Percentiles rank a stretch among this genome's conserved stretches.
These are phyloP conservation scores for Rhinogobio ventralis DNA, from an alignment of 2,797 vertebrate genomes.

Conservation along the genomic window DNA sequence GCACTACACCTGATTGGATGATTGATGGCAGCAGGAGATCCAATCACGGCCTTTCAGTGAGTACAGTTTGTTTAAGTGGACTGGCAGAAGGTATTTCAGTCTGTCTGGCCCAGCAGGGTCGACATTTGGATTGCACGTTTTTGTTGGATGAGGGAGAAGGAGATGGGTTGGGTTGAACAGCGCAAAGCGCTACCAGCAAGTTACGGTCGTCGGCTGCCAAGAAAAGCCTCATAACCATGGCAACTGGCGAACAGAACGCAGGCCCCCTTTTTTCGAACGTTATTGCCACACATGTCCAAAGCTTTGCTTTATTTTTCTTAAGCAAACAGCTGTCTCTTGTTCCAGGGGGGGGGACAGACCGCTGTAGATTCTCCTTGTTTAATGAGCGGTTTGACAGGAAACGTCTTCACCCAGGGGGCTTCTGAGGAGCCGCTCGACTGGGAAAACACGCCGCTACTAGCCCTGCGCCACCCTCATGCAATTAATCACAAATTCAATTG, in stretches of 20 bases:
- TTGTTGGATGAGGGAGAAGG: slow-evolving; percentile 29
- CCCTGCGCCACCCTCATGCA: slow-evolving; percentile 71
- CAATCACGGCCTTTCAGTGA: slow-evolving; percentile 88
- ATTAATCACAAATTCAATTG: slow-evolving; percentile 66
- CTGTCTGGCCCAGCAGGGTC: slow-evolving; percentile 64
- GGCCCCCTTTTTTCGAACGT: slow-evolving; percentile 49
- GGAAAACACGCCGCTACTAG: slow-evolving; percentile 59
- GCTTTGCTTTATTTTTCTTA: slow-evolving; percentile 55
- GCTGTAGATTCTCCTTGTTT: slow-evolving; percentile 54
- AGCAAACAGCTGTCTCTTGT: slow-evolving; percentile 63
- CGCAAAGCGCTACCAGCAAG: slow-evolving; percentile 49
- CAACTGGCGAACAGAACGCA: slow-evolving; percentile 47
- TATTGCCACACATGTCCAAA: slow-evolving; percentile 38
- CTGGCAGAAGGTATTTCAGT: slow-evolving; percentile 76
- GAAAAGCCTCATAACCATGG: slow-evolving; percentile 64
- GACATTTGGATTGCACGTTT: slow-evolving; percentile 58
- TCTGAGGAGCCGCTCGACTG: slow-evolving; percentile 33
- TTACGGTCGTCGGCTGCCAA: slow-evolving; percentile 54
- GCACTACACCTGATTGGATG: slow-evolving; percentile 91
- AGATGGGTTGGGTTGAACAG: slow-evolving; percentile 43
- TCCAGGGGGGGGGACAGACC: slow-evolving; percentile 48
- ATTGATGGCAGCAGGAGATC: slow-evolving; percentile 95
- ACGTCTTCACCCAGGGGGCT: slow-evolving; percentile 58
- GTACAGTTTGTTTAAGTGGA: slow-evolving; percentile 88
- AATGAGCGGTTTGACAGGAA: slow-evolving; percentile 63